Evolutionary conservation across 2,888 invertebrate genomes (phyloP).

Genomic region (Sminthurinus aureus): DNA sequence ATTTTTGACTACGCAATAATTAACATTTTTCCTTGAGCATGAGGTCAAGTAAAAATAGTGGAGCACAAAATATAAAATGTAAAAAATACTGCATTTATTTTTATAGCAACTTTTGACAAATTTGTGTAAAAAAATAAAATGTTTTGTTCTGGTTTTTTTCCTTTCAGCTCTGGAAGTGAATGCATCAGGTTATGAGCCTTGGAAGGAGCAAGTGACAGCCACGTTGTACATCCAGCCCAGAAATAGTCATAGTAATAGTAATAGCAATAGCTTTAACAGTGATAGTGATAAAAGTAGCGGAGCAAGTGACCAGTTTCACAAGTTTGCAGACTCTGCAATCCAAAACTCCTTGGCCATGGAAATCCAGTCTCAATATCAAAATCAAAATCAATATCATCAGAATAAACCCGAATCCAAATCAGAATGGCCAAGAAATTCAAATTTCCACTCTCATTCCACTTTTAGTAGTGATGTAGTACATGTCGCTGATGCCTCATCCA

Average conservation of each 20-base stretch:
- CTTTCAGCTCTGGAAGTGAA: constrained; percentile 54
- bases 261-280: no score
- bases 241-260: not conserved
- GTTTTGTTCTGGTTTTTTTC: not conserved
- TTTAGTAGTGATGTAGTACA: not conserved
- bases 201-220: constrained; percentile 54
- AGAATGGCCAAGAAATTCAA: not conserved
- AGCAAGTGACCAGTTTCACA: not conserved
- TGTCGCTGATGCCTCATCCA: not conserved
- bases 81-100: no score
- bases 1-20: no score
- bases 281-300: not conserved
- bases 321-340: not conserved
- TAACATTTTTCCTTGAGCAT: no score
- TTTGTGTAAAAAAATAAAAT: not conserved
- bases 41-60: no score
- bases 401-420: no score
- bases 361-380: not conserved
- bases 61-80: no score
- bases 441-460: constrained; percentile 12
- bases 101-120: not conserved
- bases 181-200: constrained; percentile 51
- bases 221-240: constrained; percentile 50
- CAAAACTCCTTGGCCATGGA: not conserved
- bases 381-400: not conserved